Percentiles rank a stretch among this genome's conserved stretches.
Conservation (phyloP, 2,888 invertebrate species). For the Archaeoteleia sp. region DNA sequence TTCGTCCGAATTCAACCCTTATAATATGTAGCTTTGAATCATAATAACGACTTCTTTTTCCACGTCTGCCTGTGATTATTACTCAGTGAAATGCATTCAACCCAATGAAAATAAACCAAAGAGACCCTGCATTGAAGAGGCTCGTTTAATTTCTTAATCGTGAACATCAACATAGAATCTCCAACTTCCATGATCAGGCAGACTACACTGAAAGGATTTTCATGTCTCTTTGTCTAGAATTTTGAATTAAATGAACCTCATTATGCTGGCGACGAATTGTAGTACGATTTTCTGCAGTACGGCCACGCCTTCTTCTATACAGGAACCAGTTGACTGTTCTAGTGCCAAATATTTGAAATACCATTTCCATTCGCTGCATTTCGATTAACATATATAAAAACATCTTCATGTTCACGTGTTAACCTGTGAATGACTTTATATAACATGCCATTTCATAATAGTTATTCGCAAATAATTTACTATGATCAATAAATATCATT, state of each 20-base stretch:
- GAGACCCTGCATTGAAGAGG: constrained; percentile 55
- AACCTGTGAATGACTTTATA: too few species aligned
- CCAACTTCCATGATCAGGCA: constrained; percentile 57
- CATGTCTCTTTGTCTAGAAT: constrained; percentile 59
- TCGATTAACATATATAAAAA: too few species aligned
- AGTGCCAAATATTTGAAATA: constrained; percentile 16
- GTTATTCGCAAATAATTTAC: too few species aligned
- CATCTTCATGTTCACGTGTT: too few species aligned
- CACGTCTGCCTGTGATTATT: constrained; percentile 55
- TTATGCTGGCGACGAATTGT: constrained; percentile 56
- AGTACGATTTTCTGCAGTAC: constrained; percentile 35
- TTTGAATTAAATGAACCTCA: constrained; percentile 63
- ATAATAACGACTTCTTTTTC: constrained; percentile 29
- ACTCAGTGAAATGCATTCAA: constrained; percentile 62
- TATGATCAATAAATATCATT: too few species aligned
- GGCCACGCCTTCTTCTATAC: constrained; percentile 10
- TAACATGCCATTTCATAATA: too few species aligned
- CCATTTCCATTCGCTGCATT: constrained; percentile 19
- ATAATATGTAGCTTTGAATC: constrained; percentile 16
- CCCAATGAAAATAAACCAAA: constrained; percentile 57
- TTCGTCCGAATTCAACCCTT: too few species aligned
- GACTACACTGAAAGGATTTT: constrained; percentile 63
- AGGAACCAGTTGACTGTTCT: constrained; percentile 38
- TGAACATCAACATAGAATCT: constrained; percentile 66
- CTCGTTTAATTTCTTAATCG: constrained; percentile 63